phyloP scores from a whole-genome alignment of 2,113 vertebrate genomes.

The Thermophis baileyi region DNA sequence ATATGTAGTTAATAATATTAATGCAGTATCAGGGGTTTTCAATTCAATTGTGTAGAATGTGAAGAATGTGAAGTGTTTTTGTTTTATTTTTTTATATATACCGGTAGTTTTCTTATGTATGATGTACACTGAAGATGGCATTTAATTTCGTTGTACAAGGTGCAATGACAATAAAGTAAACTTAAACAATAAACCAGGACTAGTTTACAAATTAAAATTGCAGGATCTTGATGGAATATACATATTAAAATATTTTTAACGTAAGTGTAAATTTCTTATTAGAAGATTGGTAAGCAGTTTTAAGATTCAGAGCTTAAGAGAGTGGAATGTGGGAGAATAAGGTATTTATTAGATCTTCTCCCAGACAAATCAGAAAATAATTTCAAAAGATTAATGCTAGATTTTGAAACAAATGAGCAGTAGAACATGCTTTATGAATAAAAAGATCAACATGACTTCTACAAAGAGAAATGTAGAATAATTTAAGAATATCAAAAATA shows the following conservation, averaged over 20 bases:
- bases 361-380: neutral
- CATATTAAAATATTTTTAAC: neutral
- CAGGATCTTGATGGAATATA: neutral
- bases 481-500: neutral
- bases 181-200: neutral
- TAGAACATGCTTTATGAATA: neutral
- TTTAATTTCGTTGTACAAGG: no score
- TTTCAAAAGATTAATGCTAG: neutral
- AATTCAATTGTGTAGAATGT: no score
- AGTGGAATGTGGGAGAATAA: neutral
- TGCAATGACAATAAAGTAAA: no score
- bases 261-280: neutral
- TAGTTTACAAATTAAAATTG: neutral
- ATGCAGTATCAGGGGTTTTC: no score
- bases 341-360: neutral
- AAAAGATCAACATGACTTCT: neutral
- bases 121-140: no score
- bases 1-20: neutral
- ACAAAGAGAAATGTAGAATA: neutral
- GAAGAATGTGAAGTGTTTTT: no score
- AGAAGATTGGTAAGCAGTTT: neutral
- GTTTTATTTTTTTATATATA: no score
- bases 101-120: no score
- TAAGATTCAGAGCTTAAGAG: neutral
- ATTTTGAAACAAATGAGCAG: neutral